Conservation (phyloP, 2,888 invertebrate genomes). For the Brachylomia viminalis region DNA sequence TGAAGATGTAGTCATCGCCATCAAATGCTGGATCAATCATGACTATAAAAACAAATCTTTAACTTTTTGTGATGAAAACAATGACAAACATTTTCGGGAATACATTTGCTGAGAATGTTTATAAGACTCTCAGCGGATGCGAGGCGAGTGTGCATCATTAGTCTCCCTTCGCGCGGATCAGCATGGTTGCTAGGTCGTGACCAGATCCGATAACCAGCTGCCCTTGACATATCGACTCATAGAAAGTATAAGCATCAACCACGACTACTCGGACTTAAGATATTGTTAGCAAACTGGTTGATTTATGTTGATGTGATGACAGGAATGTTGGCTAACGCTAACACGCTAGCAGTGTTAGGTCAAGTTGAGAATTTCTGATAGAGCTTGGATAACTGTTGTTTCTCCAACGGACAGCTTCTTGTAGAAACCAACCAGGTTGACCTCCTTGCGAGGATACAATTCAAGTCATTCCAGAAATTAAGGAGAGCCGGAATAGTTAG, state of each 20-base stretch:
- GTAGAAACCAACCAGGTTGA: not conserved
- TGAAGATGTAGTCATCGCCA: slow-evolving; percentile 9
- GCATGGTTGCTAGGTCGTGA: slow-evolving; percentile 58
- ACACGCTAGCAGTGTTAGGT: slow-evolving; percentile 48
- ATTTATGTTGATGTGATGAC: slow-evolving; percentile 48
- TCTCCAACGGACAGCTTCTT: slow-evolving; percentile 9
- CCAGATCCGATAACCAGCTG: slow-evolving; percentile 67
- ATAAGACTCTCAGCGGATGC: not conserved
- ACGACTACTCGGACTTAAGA: slow-evolving; percentile 62
- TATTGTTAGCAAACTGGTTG: slow-evolving; percentile 65
- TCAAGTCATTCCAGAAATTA: not conserved
- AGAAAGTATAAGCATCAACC: slow-evolving; percentile 83
- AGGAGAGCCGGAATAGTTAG: too few relatives aligned
- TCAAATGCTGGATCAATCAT: slow-evolving; percentile 4
- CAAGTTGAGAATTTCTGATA: slow-evolving; percentile 57
- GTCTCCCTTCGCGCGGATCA: slow-evolving; percentile 1
- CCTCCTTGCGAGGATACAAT: not conserved
- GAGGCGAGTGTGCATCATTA: slow-evolving; percentile 31
- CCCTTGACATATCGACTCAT: slow-evolving; percentile 87
- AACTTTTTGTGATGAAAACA: not conserved
- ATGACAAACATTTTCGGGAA: slow-evolving; percentile 11
- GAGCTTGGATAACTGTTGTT: slow-evolving; percentile 4
- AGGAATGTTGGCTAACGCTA: slow-evolving; percentile 51
- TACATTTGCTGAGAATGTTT: not conserved
- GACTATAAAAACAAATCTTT: not conserved